Conservation (phyloP, 2,888 invertebrate genomes). For the Acrobasis repandana region DNA sequence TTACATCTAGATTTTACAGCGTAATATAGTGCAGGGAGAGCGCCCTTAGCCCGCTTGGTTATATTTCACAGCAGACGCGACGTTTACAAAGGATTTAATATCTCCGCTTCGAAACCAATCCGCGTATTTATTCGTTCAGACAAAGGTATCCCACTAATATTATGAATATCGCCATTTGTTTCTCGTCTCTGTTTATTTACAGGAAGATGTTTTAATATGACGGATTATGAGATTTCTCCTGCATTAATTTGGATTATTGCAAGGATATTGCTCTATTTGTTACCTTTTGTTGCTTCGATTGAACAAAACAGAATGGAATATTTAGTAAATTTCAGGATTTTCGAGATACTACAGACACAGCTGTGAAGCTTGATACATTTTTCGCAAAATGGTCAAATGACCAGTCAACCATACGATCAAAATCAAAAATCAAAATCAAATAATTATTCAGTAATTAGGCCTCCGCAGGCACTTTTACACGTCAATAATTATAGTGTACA, state of each 20-base stretch:
- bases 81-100: slow-evolving; percentile 37
- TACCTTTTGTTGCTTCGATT: slow-evolving; percentile 6
- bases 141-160: slow-evolving; percentile 36
- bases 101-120: slow-evolving; percentile 34
- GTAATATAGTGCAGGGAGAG: slow-evolving; percentile 31
- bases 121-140: slow-evolving; percentile 30
- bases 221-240: slow-evolving; percentile 18
- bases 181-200: slow-evolving; percentile 19
- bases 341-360: too few relatives aligned
- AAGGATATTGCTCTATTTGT: slow-evolving; percentile 14
- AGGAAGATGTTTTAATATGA: slow-evolving; percentile 19
- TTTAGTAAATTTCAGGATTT: too few relatives aligned
- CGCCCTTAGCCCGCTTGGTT: slow-evolving; percentile 31
- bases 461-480: too few relatives aligned
- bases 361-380: too few relatives aligned
- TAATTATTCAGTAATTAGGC: too few relatives aligned
- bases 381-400: too few relatives aligned
- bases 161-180: slow-evolving; percentile 23
- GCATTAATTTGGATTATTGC: slow-evolving; percentile 11
- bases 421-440: too few relatives aligned
- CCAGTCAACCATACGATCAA: too few relatives aligned
- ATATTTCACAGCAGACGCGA: slow-evolving; percentile 33
- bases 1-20: slow-evolving; percentile 29
- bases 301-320: too few relatives aligned
- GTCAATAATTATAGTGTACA: too few relatives aligned